These are phyloP conservation scores for Quadroppia sp. DNA, from an alignment of 2,888 invertebrate genomes.

Conservation along the genomic window DNA sequence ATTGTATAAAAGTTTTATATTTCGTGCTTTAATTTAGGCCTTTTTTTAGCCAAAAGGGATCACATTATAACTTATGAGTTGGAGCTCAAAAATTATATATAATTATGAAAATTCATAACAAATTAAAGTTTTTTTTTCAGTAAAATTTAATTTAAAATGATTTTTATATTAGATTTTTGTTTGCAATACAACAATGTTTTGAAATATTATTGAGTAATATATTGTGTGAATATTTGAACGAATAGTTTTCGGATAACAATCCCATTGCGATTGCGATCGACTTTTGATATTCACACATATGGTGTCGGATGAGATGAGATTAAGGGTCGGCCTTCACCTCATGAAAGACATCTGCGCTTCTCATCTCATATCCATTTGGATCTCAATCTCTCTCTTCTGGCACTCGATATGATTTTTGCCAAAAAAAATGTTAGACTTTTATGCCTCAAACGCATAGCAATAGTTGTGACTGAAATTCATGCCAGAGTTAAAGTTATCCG, in stretches of 20 bases:
- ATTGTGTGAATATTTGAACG: neutral
- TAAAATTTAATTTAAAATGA: neutral
- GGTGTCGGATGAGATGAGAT: slow-evolving; percentile 26
- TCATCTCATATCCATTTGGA: neutral
- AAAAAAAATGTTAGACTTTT: neutral
- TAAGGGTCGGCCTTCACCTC: slow-evolving; percentile 30
- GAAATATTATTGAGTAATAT: neutral
- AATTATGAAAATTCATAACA: slow-evolving; percentile 11
- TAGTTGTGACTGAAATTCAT: neutral
- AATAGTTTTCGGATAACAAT: slow-evolving; percentile 11
- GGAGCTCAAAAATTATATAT: neutral
- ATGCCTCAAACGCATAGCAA: neutral
- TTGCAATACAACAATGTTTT: neutral
- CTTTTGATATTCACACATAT: slow-evolving; percentile 36
- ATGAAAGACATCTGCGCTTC: slow-evolving; percentile 37
- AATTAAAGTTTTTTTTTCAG: neutral
- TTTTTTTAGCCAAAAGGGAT: slow-evolving; percentile 12
- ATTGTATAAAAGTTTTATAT: slow-evolving; percentile 17
- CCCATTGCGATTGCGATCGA: neutral
- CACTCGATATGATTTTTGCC: slow-evolving; percentile 7
- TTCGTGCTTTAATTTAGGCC: neutral
- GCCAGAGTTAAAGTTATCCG: neutral
- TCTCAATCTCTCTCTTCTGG: slow-evolving; percentile 7
- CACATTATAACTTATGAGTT: neutral
- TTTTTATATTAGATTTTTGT: neutral